These are phyloP conservation scores for Cantharis rufa DNA, from an alignment of 2,888 invertebrate species.

Conservation along the genomic window DNA sequence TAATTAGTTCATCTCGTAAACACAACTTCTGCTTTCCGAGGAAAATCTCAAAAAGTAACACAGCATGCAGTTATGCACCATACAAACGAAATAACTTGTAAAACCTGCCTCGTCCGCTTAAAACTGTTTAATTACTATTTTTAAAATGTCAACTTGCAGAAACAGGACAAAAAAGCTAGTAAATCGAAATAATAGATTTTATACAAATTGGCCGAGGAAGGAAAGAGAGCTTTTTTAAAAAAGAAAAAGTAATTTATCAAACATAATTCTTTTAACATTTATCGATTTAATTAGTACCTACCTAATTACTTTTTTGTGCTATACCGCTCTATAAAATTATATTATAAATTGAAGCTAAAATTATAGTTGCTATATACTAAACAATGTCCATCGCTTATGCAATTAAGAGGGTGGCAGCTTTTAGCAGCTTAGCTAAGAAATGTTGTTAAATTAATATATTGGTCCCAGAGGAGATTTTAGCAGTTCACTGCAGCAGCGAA, in stretches of 20 bases:
- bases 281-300: background rate
- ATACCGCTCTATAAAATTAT: background rate
- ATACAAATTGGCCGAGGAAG: background rate
- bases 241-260: too few relatives aligned
- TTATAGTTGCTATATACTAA: conserved; percentile 14
- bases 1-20: background rate
- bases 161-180: background rate
- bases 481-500: conserved; percentile 15
- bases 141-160: too few relatives aligned
- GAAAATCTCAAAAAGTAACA: background rate
- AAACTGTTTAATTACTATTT: background rate
- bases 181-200: background rate
- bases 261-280: too few relatives aligned
- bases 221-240: too few relatives aligned
- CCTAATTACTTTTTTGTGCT: background rate
- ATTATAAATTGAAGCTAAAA: conserved; percentile 2
- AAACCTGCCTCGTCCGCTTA: background rate
- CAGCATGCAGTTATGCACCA: background rate
- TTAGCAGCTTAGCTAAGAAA: conserved; percentile 35
- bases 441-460: conserved; percentile 34
- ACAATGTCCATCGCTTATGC: conserved; percentile 37
- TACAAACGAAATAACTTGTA: background rate
- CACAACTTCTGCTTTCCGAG: background rate
- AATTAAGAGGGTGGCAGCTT: conserved; percentile 38
- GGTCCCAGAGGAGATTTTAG: conserved; percentile 30